Evolutionary conservation across 1,140 invertebrate genomes (phyloP), one percentile per base, ranked within the genome.

Genomic region (Eufriesea mexicana): DNA sequence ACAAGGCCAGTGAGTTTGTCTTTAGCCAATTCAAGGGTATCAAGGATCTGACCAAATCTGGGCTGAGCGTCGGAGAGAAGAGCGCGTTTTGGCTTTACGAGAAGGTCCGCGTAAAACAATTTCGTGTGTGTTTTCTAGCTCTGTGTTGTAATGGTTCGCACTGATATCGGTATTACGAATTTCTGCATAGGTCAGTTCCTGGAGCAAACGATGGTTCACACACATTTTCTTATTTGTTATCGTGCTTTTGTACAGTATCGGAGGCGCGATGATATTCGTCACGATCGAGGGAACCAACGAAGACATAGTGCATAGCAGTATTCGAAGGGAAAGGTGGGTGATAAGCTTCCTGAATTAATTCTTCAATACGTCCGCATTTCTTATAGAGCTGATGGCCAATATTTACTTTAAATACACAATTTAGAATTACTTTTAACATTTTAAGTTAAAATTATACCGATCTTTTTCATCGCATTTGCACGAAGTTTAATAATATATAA

Each of bases 141-240:
- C 14, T 12, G 35, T n/a, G 20, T 64, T 5, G 35, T 51, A 16
- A 23, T 14, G 28, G 20, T n/a, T 18, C 10, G 16, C 25, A 75
- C 14, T 62, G 57, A 75, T 72, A 72, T 64, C 25, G 18, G 59
- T 64, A 57, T 74, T 61, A 84, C 62, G 62, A 79, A 68, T 47
- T 67, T 85, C 5, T 86, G 70, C 76, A 64, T 42, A 94, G 93
- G 93, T 97, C 62, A 96, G 96, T 91, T 94, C 95, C 20, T 96
- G 96, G 95, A 98, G 97, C 2, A 96, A 96, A 88, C 96, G 96
- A 84, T 98, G 97, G 97, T 98, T 98, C 92, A 98, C 97, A 14
- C 98, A 98, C 94, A 96, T 98, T 55, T 98, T 98, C 92, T 95
- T 98, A 78, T 95, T 97, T 86, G 89, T 97, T 75, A 96, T 98